Base-by-base conservation (phyloP, 2,113 vertebrate species). In the Apaloderma vittatum region DNA sequence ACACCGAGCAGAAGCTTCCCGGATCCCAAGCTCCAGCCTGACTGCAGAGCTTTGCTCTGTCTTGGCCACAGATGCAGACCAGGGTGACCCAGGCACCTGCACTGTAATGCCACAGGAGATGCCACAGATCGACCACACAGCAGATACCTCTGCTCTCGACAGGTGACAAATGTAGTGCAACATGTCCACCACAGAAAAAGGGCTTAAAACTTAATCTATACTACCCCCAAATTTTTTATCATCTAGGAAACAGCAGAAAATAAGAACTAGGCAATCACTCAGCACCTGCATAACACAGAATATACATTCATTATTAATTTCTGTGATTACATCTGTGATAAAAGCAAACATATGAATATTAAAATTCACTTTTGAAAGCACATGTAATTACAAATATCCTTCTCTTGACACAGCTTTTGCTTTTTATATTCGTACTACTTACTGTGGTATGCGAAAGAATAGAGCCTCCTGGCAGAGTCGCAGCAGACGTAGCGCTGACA, bases 391-490 rank as follows among this genome's bases (percentile, higher is more conserved):
- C 15, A 34, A 78, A 43, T 24, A 40, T 45, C 21, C 36, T 43
- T 45, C 40, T 36, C 55, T 19, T 76, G 46, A 36, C 4, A 15
- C 12, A 15, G 23, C 19, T 86, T 88, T 12, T 32, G 17, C n/a
- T 34, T 46, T 62, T 54, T 34, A 34, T 45, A 55, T 30, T 49
- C 54, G 67, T 73, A 55, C 79, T 62, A 75, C 96, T 97, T 59
- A 97, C 97, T 23, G 97, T 94, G 89, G 83, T 79, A 80, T 97
- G 97, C 2, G 98, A 52, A 6, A 98, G 96, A 57, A 97, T 94
- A 18, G 97, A 96, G 62, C 96, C 96, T 76, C 94, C 98, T 67
- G 98, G 98, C 57, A 98, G 98, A 59, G 98, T 88, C 22, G 97
- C 96, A 1, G 76, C 7, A 30, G 96, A 66, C 0, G 86, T 57